Base-by-base conservation (phyloP, 1,140 invertebrate species). In the Drosophila bocki region DNA sequence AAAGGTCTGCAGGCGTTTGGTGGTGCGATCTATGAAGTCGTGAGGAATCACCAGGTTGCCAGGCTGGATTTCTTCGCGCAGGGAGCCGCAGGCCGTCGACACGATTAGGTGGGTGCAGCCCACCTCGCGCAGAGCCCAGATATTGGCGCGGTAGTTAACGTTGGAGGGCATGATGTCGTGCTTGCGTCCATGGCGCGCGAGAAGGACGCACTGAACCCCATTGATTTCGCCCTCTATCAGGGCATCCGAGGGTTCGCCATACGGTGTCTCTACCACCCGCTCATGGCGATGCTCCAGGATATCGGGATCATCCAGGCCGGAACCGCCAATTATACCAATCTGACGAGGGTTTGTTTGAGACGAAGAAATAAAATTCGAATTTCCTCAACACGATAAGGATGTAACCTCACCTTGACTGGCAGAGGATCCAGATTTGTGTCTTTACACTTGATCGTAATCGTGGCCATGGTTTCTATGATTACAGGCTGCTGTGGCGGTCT, bases 291-390 rank as follows among this genome's bases (percentile, higher is more conserved):
- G 94, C 91, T 96, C 94, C 50, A 99, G 94, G 60, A 99, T 95
- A 74, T 97, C 94, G 0, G 97, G 96, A 92, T 99, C 95, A 82
- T 98, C 97, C 22, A 99, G 94, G 1, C 98, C 98, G 42, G 98
- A 97, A 1, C 98, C 98, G 22, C 98, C 98, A 93, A 99, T 99
- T 44, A 99, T 98, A 60, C 98, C 98, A 88, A 99, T 95, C 97
- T 99, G 35, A 7, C 8, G 39, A 15, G 8, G 0, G 35, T 32
- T 70, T 45, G 3, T 39, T 39, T 26, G 17, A 4, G 17, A 37
- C 29, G n/a, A 48, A 11, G 29, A 26, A 33, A 47, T 42, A 11
- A 9, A 37, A 17, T 15, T 41, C 7, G 3, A 48, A 4, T 32
- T 32, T n/a, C n/a, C 51, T 13, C 1, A 2, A 15, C 29, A 32